Evolutionary conservation across 1,140 invertebrate species (phyloP), one percentile per base, ranked within the genome.

Genomic region (Drosophila ambigua): DNA sequence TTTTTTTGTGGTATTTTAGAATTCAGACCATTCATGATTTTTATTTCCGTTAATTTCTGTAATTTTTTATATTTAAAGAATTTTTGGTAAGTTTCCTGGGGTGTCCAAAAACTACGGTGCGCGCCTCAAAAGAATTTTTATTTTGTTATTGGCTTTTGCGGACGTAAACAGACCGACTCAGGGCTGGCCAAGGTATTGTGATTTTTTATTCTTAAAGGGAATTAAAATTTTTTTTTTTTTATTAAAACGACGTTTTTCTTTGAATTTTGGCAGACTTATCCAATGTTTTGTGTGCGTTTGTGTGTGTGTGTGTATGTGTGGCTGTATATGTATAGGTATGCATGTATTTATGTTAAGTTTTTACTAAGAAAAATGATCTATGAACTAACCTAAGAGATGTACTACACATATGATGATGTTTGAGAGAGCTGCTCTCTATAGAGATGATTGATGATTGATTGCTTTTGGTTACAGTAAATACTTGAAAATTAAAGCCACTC

Each of bases 311-410:
- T 15, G 7, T 62, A 26, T 63, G 24, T 65, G 15, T 55, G 7
- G 69, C 24, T 52, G 46, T 57, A 35, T 69, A 41, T 72, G 26
- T 58, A 31, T 61, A 46, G 8, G 41, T 69, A 55, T 76, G 62
- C 58, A 53, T 72, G 71, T 71, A 71, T 65, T 83, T 84, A 77
- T 54, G 57, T 49, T 77, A 78, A 48, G 15, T 13, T 41, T 58
- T 20, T 26, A 54, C 48, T 75, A 59, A 28, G 52, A 28, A 11
- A 67, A 67, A 49, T 55, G 24, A 35, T 15, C 61, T 53, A 48
- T 31, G 8, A 45, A 67, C 65, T 68, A 71, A 50, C 67, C 67
- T 69, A 71, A 2, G 45, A 5, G 35, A 39, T 39, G 35, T 39
- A 39, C 35, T 39, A 28, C 26, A 28, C 2, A 39, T 13, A 60